Percentiles rank a stretch among this genome's conserved stretches.
phyloP scores from a whole-genome alignment of 2,113 vertebrate species.

The Urocitellus parryii region DNA sequence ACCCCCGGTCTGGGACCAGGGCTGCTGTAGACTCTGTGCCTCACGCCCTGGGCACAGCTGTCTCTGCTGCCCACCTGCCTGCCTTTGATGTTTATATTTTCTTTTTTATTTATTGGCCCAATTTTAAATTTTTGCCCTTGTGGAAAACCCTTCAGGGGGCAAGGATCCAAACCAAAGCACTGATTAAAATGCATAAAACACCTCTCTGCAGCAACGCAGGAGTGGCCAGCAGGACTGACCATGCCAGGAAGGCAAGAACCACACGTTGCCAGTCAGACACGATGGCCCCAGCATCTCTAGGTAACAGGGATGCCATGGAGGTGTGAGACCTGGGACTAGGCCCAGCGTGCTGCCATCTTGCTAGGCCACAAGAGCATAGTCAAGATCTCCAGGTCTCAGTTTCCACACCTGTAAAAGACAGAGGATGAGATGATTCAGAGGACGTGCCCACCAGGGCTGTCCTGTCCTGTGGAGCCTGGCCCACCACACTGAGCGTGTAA shows the following conservation, averaged over 20 bases:
- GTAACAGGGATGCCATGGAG: not conserved
- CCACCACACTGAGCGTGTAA: not conserved
- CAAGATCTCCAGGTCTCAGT: not conserved
- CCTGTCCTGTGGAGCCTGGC: not conserved
- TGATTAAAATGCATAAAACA: conserved; percentile 75
- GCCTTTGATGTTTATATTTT: conserved; percentile 40
- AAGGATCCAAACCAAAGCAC: conserved; percentile 66
- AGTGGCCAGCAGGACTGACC: not conserved
- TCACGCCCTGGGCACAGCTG: not conserved
- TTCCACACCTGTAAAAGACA: not conserved
- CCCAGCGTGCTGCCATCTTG: fast-evolving
- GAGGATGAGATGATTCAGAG: not conserved
- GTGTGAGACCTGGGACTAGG: not conserved
- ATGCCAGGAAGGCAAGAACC: not conserved
- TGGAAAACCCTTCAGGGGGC: conserved; percentile 60
- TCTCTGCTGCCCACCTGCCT: not conserved
- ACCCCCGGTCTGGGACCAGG: not conserved
- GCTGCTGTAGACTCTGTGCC: not conserved
- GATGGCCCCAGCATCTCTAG: not conserved
- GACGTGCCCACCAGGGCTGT: not conserved
- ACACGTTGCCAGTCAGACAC: not conserved
- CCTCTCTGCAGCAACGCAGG: not conserved
- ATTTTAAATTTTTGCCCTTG: conserved; percentile 69
- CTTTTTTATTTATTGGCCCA: conserved; percentile 64
- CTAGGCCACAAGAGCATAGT: not conserved